Conservation (phyloP, 92 coral and sea anemone genomes). For the Anthopleura xanthogrammica region DNA sequence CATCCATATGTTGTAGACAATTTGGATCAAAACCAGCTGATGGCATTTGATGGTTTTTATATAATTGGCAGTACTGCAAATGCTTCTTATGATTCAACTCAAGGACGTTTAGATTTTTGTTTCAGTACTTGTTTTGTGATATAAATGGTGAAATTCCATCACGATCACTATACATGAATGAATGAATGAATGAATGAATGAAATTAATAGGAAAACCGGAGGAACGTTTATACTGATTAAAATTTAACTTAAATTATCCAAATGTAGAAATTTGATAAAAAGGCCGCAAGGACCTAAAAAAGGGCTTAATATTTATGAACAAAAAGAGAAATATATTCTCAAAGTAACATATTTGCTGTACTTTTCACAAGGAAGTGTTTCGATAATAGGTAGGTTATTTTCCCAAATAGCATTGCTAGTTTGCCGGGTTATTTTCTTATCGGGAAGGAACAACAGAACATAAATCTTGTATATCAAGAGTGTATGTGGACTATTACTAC, state of each 20-base stretch:
- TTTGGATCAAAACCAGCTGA: not conserved
- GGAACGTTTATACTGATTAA: not conserved
- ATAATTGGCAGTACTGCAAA: not conserved
- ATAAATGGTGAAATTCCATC: not conserved
- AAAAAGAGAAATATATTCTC: not conserved
- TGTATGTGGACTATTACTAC: not conserved
- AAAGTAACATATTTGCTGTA: too few relatives aligned
- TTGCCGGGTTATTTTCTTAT: too few relatives aligned
- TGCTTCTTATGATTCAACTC: not conserved
- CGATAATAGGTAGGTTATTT: too few relatives aligned
- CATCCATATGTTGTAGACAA: not conserved
- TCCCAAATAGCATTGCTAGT: too few relatives aligned
- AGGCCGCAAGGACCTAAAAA: not conserved
- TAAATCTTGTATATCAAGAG: not conserved
- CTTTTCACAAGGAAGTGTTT: too few relatives aligned
- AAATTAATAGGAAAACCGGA: not conserved
- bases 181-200: not conserved
- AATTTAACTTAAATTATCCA: not conserved
- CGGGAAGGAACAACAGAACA: not conserved
- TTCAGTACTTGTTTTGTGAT: not conserved
- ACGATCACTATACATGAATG: not conserved
- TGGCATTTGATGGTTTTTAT: not conserved
- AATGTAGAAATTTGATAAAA: not conserved
- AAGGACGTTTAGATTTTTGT: not conserved
- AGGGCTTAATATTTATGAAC: not conserved